These are phyloP conservation scores for Crocodylus rhombifer DNA, from an alignment of 2,797 vertebrate species.

Conservation along the genomic window DNA sequence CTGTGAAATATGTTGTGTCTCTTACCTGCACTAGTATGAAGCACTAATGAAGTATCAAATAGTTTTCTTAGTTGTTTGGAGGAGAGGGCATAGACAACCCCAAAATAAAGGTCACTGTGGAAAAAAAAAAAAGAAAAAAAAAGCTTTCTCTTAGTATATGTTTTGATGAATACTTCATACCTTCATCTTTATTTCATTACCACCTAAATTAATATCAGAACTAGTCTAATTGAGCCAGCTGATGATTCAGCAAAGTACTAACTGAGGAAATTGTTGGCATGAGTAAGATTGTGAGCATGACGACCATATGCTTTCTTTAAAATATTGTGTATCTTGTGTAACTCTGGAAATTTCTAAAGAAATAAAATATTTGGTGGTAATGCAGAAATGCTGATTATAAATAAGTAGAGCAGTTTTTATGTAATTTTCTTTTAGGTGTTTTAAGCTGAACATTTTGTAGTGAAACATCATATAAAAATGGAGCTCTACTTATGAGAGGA, in stretches of 20 bases:
- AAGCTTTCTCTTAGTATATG: not conserved
- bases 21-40: not conserved
- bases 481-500: not conserved
- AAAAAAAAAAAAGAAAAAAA: not conserved
- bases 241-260: not conserved
- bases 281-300: not conserved
- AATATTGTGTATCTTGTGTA: not conserved
- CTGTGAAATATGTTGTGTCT: not conserved
- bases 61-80: not conserved
- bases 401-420: not conserved
- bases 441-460: not conserved
- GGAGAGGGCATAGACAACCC: not conserved
- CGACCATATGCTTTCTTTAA: not conserved
- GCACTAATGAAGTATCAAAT: not conserved
- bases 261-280: not conserved
- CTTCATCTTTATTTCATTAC: conserved; percentile 24
- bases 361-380: not conserved
- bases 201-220: not conserved
- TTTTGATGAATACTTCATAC: not conserved
- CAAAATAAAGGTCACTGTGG: not conserved
- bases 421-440: not conserved
- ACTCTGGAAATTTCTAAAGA: not conserved
- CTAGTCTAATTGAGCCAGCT: rapidly evolving
- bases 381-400: not conserved
- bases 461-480: not conserved